A percentile compares a stretch with the other conserved stretches of the same genome.
These are phyloP conservation scores for Masticophis lateralis DNA, from an alignment of 2,797 vertebrate species.

Conservation along the genomic window DNA sequence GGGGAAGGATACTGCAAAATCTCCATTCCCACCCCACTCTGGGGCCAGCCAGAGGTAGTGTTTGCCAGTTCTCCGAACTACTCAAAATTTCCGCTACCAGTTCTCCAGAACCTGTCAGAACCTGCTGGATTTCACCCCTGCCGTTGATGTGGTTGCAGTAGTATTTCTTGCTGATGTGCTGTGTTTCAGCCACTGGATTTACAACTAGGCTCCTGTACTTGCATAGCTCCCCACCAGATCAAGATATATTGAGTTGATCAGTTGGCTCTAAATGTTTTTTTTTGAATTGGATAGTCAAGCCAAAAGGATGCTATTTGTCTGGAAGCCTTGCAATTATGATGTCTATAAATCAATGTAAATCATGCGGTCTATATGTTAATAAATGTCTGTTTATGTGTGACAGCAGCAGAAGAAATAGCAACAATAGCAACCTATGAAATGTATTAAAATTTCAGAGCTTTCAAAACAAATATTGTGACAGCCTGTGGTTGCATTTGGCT, in stretches of 20 bases:
- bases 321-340: neutral
- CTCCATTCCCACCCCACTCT: too few species aligned
- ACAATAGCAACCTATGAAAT: neutral
- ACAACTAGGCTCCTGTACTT: neutral
- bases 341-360: neutral
- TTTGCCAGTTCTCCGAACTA: too few species aligned
- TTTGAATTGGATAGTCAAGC: neutral
- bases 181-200: neutral
- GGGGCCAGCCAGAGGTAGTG: too few species aligned
- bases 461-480: neutral
- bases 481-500: neutral
- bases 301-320: slow-evolving; percentile 15
- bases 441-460: neutral
- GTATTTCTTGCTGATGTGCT: neutral
- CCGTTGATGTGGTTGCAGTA: neutral
- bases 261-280: slow-evolving; percentile 16
- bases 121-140: too few species aligned
- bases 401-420: neutral
- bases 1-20: too few species aligned
- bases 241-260: slow-evolving; percentile 8
- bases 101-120: too few species aligned
- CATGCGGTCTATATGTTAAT: neutral
- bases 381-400: neutral
- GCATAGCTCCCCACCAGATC: slow-evolving; percentile 14
- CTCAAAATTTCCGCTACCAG: too few species aligned